Conservation (phyloP, 1,140 invertebrate genomes). For the Brachionus rotundiformis region DNA sequence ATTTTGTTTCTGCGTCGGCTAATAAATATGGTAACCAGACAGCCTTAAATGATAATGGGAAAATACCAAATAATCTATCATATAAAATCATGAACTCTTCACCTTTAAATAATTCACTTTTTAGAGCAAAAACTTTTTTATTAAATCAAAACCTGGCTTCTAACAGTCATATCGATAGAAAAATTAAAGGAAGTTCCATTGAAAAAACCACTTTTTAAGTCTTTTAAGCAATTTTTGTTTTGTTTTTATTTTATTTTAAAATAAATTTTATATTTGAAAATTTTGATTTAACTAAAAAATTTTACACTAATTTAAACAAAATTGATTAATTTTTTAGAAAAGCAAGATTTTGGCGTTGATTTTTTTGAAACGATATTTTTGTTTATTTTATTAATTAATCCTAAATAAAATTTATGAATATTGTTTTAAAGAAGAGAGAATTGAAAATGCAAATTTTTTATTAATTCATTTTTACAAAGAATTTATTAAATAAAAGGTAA, state of each 20-base stretch:
- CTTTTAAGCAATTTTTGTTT: background rate
- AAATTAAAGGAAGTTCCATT: background rate
- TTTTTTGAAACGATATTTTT: too few species aligned
- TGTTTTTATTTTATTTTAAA: background rate
- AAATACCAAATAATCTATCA: background rate
- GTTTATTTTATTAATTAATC: too few species aligned
- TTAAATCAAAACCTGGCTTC: background rate
- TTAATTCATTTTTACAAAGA: too few species aligned
- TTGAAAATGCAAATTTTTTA: too few species aligned
- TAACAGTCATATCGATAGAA: background rate
- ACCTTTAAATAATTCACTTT: background rate
- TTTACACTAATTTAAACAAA: background rate
- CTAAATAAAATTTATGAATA: too few species aligned
- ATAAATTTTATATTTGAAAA: background rate
- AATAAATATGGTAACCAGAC: background rate
- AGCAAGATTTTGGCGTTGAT: too few species aligned
- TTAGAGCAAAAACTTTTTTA: constrained; percentile 20
- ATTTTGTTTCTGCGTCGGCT: background rate
- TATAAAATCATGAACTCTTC: constrained; percentile 20
- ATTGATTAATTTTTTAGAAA: too few species aligned
- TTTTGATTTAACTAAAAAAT: background rate
- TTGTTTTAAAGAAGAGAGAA: too few species aligned
- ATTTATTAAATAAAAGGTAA: too few species aligned
- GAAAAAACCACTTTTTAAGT: constrained; percentile 36
- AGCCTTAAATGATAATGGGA: background rate